A percentile compares a stretch with the other conserved stretches of the same genome.
Evolutionary conservation across 2,888 invertebrate genomes (phyloP).

Genomic region (Campoplex nolae): DNA sequence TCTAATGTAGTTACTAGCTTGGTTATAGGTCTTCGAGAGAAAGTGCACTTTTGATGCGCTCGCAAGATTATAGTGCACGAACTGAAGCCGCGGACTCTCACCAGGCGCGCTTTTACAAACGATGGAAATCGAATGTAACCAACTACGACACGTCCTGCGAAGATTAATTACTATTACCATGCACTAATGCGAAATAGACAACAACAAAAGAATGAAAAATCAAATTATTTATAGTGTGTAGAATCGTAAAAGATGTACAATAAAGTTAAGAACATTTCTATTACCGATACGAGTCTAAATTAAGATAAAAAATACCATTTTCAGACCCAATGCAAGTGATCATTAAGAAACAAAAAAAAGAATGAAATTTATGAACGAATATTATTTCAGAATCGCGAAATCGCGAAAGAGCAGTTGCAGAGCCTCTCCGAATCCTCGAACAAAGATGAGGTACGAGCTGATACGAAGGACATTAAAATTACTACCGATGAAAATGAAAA

Average conservation of each 20-base stretch:
- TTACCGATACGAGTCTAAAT: background rate
- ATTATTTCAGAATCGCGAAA: conserved; percentile 75
- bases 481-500: conserved; percentile 83
- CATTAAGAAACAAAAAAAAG: background rate
- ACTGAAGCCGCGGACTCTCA: conserved; percentile 27
- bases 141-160: conserved; percentile 53
- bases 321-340: background rate
- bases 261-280: background rate
- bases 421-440: conserved; percentile 76
- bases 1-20: conserved; percentile 32
- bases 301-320: background rate
- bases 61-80: conserved; percentile 71
- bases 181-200: conserved; percentile 1
- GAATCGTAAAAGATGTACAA: background rate
- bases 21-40: conserved; percentile 75
- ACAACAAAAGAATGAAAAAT: background rate
- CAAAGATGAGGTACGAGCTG: conserved; percentile 74
- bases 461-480: conserved; percentile 83
- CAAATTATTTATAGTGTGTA: background rate
- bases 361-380: background rate
- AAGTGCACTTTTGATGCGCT: conserved; percentile 75
- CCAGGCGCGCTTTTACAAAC: conserved; percentile 55
- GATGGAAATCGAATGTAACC: conserved; percentile 75
- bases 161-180: conserved; percentile 70
- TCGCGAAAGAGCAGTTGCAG: conserved; percentile 77